Conservation (phyloP, 2,888 invertebrate species). For the Aelia acuminata region DNA sequence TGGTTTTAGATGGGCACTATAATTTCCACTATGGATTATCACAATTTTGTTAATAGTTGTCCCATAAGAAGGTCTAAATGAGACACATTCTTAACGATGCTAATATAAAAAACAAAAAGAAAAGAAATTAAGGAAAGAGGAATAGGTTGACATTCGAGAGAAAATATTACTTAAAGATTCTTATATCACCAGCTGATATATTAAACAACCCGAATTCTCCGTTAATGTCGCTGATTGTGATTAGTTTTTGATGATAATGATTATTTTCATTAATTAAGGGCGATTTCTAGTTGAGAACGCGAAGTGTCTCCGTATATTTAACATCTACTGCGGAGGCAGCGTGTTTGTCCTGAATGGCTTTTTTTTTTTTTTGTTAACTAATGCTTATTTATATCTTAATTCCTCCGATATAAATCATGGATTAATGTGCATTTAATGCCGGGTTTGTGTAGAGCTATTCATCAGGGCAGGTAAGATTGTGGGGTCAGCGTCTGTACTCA, state of each 20-base stretch:
- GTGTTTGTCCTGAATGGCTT: background rate
- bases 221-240: background rate
- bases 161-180: background rate
- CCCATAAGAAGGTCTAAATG: no score
- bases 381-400: conserved; percentile 46
- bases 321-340: background rate
- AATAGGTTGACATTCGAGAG: background rate
- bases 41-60: no score
- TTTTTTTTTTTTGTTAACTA: background rate
- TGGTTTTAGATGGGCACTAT: no score
- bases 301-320: background rate
- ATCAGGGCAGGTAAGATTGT: conserved; percentile 40
- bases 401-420: conserved; percentile 19
- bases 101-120: background rate
- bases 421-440: conserved; percentile 42
- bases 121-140: background rate
- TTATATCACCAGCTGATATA: background rate
- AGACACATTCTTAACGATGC: background rate
- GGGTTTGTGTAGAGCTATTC: conserved; percentile 20
- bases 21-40: no score
- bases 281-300: background rate
- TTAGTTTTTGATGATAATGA: conserved; percentile 16
- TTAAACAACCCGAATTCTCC: background rate
- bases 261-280: background rate
- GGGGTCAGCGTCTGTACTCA: background rate